Evolutionary conservation across 2,888 invertebrate species (phyloP).

Genomic region (Dasysyrphus albostriatus): DNA sequence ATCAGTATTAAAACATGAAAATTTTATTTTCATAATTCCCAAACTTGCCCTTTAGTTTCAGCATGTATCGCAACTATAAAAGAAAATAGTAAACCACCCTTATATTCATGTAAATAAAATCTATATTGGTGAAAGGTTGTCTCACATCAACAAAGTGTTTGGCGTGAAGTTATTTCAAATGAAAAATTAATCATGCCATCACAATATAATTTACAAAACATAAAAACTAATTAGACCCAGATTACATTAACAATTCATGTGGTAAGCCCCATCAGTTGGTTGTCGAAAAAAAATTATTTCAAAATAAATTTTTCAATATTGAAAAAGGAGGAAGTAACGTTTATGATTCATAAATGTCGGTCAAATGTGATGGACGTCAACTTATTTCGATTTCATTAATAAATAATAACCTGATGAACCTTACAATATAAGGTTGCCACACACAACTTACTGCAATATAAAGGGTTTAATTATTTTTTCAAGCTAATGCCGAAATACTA

Average conservation of each 20-base stretch:
- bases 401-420: slow-evolving; percentile 14
- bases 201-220: not conserved
- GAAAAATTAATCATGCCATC: slow-evolving; percentile 16
- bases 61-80: too few species aligned
- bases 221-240: slow-evolving; percentile 12
- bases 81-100: too few species aligned
- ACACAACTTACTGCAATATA: not conserved
- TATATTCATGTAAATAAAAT: not conserved
- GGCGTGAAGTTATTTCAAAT: not conserved
- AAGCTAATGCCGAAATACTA: not conserved
- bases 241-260: slow-evolving; percentile 15
- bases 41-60: too few species aligned
- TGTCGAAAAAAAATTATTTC: not conserved
- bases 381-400: slow-evolving; percentile 14
- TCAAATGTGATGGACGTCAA: not conserved
- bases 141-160: not conserved
- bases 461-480: slow-evolving; percentile 15
- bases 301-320: not conserved
- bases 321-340: not conserved
- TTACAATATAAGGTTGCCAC: not conserved
- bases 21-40: too few species aligned
- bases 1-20: too few species aligned
- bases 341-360: slow-evolving; percentile 7
- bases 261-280: not conserved
- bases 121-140: not conserved